Base-by-base conservation (phyloP, 2,888 invertebrate species). In the Nowickia ferox region DNA sequence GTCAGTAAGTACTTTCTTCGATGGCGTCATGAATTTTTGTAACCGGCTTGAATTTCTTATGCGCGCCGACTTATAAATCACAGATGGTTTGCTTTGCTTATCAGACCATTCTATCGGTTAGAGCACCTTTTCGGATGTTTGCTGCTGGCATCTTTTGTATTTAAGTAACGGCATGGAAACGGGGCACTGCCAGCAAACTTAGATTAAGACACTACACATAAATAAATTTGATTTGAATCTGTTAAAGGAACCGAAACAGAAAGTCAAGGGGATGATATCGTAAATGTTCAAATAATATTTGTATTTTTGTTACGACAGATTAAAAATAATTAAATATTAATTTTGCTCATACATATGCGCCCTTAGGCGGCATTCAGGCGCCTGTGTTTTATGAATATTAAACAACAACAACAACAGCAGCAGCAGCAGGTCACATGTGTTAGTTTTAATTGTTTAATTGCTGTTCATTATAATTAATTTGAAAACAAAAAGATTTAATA, bases 301-400 rank as follows among this genome's bases (percentile, higher is more conserved):
- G 61, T 57, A 57, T 51, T 19, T 40, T 42, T 61, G 30, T 9
- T 30, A 9, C 13, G n/a, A 71, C 8, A 72, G 57, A 57, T 59
- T 46, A 38, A 38, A 11, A 59, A 65, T 48, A 79, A 79, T 79
- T 63, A 30, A 71, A 72, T 72, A 79, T 65, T 72, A 79, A 79
- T 72, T 30, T 30, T 3, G 2, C 63, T 65, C 38, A 22, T 38
- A 30, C 61, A 69, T 10, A 66, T 22, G 19, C 42, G 40, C 38
- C 11, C 10, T n/a, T 30, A 51, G 15, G 22, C 57, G 5, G 3
- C 40, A 69, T 53, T 53, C 9, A 19, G 17, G 55, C 55, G 55
- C 22, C 22, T 10, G 55, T 22, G 4, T 22, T 8, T 19, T 53
- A 53, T 19, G 3, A 5, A 17, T 9, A 8, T 22, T 3, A 22